phyloP scores from a whole-genome alignment of 2,888 invertebrate genomes.

The Rapana venosa region DNA sequence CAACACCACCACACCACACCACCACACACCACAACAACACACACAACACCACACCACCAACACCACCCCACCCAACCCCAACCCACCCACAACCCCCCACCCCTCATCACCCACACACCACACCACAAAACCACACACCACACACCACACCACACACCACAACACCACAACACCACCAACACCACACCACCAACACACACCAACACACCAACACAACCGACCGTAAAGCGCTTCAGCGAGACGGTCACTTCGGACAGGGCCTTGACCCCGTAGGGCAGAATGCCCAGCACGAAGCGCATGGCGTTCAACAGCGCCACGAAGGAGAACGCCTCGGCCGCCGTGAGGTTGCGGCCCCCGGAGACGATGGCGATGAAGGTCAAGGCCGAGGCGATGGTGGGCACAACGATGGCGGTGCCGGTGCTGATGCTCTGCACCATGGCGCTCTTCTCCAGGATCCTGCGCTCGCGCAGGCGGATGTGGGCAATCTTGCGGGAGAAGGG shows the following conservation, averaged over 20 bases:
- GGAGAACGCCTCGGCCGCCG: slow-evolving; percentile 78
- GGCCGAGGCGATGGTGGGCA: slow-evolving; percentile 83
- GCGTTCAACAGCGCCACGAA: slow-evolving; percentile 69
- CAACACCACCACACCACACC: background rate
- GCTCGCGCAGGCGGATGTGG: slow-evolving; percentile 82
- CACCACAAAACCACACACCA: background rate
- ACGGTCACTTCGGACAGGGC: slow-evolving; percentile 66
- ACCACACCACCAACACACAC: too few species aligned
- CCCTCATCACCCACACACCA: background rate
- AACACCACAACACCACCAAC: background rate
- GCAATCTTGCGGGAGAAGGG: slow-evolving; percentile 80
- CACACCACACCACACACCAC: background rate
- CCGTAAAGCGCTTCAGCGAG: slow-evolving; percentile 54
- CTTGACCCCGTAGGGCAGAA: slow-evolving; percentile 67
- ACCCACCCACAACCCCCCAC: background rate
- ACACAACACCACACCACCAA: background rate
- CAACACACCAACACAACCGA: background rate
- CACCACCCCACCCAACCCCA: background rate
- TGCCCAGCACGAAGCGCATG: slow-evolving; percentile 65
- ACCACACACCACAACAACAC: background rate
- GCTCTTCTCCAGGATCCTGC: slow-evolving; percentile 80
- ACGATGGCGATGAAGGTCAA: slow-evolving; percentile 82
- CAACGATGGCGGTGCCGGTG: slow-evolving; percentile 82
- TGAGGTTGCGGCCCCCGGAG: slow-evolving; percentile 81
- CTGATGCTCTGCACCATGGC: slow-evolving; percentile 83